Percentiles rank a stretch among this genome's conserved stretches.
phyloP scores from a whole-genome alignment of 2,113 vertebrate species.

The Leptocoma aspasia region DNA sequence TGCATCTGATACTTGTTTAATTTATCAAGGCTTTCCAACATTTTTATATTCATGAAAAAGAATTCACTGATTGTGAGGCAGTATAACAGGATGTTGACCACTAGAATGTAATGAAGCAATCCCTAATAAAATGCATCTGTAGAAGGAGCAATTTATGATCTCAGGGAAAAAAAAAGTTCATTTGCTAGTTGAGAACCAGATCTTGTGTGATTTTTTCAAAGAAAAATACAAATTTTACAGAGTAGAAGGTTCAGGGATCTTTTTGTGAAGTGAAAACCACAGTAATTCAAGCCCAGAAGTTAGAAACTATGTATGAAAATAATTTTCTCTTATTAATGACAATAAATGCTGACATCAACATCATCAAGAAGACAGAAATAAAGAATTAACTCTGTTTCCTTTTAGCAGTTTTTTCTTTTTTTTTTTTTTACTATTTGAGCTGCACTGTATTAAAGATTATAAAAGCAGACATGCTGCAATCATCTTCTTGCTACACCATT shows the following conservation, averaged over 20 bases:
- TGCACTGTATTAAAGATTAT: not conserved
- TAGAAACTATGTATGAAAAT: not conserved
- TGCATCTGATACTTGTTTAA: not conserved
- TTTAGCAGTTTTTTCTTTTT: not conserved
- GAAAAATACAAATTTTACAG: not conserved
- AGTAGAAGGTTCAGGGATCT: not conserved
- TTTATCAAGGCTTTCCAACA: not conserved
- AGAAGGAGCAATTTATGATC: not conserved
- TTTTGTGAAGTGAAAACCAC: not conserved
- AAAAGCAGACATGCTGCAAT: not conserved
- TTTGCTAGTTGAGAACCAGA: not conserved
- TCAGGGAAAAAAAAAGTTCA: not conserved
- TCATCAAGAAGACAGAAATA: not conserved
- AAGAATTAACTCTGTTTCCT: not conserved
- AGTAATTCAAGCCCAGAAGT: not conserved
- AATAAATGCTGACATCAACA: not conserved
- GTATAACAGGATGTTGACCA: not conserved
- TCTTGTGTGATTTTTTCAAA: not conserved
- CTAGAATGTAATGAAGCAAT: slow-evolving; percentile 36
- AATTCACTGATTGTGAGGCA: not conserved
- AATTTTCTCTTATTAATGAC: not conserved
- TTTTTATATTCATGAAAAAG: not conserved
- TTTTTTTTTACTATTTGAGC: not conserved
- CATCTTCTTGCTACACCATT: not conserved
- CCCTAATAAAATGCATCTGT: not conserved